Percentiles rank a stretch among this genome's conserved stretches.
phyloP scores from a whole-genome alignment of 1,140 invertebrate species.

The Battus philenor region DNA sequence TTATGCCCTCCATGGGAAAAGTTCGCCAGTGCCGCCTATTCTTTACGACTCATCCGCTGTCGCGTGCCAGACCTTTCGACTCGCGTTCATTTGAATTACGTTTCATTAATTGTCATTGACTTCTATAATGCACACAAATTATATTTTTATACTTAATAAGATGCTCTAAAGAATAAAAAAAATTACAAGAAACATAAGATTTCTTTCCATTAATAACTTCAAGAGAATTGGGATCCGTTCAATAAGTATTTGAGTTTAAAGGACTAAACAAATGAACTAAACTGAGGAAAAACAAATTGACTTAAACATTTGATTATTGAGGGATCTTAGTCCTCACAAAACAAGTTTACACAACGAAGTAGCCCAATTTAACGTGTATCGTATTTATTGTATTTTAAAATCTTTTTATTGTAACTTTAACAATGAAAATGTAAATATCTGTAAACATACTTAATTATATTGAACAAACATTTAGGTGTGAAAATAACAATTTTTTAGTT shows the following conservation, averaged over 20 bases:
- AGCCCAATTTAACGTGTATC: neutral
- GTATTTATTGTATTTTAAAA: too few species aligned
- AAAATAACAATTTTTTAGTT: too few species aligned
- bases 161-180: neutral
- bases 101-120: slow-evolving; percentile 29
- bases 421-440: too few species aligned
- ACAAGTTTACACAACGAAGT: slow-evolving; percentile 35
- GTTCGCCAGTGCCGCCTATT: slow-evolving; percentile 55
- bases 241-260: slow-evolving; percentile 31
- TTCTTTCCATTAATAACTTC: too few species aligned
- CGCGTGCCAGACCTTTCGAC: slow-evolving; percentile 26
- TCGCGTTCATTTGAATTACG: slow-evolving; percentile 21
- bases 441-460: too few species aligned
- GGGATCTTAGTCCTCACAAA: slow-evolving; percentile 55
- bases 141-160: neutral
- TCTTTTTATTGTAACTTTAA: too few species aligned
- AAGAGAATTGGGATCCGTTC: too few species aligned
- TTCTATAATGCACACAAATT: slow-evolving; percentile 2
- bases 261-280: slow-evolving; percentile 22
- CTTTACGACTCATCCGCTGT: slow-evolving; percentile 59
- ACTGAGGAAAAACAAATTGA: slow-evolving; percentile 44
- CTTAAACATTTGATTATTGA: slow-evolving; percentile 37
- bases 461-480: too few species aligned
- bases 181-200: neutral
- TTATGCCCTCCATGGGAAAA: slow-evolving; percentile 70